Percentiles rank a stretch among this genome's conserved stretches.
Evolutionary conservation across 2,888 invertebrate species (phyloP).

Genomic region (Phlogophora meticulosa): DNA sequence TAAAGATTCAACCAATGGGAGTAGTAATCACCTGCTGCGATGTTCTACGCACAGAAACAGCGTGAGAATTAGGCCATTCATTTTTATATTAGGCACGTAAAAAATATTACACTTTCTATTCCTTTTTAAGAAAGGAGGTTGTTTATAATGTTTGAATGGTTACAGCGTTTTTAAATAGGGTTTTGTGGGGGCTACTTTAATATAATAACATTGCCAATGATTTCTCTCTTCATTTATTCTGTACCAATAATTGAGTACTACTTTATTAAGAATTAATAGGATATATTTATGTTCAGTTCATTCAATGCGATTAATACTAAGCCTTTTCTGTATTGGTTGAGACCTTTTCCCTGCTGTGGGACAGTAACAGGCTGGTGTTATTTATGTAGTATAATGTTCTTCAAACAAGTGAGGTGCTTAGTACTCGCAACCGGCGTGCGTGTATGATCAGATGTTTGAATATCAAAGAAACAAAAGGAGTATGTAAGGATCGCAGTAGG

Average conservation of each 20-base stretch:
- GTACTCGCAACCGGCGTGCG: no score
- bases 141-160: slow-evolving; percentile 43
- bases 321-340: no score
- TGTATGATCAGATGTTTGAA: no score
- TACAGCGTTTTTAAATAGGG: slow-evolving; percentile 16
- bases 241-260: neutral
- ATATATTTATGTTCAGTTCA: neutral
- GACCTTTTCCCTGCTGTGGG: no score
- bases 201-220: slow-evolving; percentile 41
- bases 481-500: no score
- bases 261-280: no score
- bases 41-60: slow-evolving; percentile 25
- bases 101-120: slow-evolving; percentile 40
- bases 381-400: no score
- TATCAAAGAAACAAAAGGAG: no score
- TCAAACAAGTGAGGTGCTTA: no score
- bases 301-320: no score
- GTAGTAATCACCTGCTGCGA: slow-evolving; percentile 18
- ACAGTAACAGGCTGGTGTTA: no score
- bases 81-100: slow-evolving; percentile 44
- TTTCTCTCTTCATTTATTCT: slow-evolving; percentile 21
- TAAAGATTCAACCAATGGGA: slow-evolving; percentile 26
- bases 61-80: slow-evolving; percentile 43
- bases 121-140: slow-evolving; percentile 25
- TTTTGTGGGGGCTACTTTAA: slow-evolving; percentile 10